Conservation (phyloP, 2,888 invertebrate genomes). For the Osedax frankpressi region DNA sequence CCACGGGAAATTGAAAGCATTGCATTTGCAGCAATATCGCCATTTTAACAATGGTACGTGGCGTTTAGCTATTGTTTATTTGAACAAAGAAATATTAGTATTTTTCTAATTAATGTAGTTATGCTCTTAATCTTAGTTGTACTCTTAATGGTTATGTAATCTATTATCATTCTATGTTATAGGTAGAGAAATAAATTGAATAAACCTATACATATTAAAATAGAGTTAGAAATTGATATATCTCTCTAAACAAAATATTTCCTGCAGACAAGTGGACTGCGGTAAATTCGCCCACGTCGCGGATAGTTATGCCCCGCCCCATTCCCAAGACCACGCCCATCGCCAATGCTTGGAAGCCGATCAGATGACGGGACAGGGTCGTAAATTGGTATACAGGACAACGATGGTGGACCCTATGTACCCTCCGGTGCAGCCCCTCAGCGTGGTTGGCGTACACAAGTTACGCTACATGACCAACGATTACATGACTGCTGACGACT, state of each 20-base stretch:
- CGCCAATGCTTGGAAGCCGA: slow-evolving; percentile 18
- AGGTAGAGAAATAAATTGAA: no score
- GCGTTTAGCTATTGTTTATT: no score
- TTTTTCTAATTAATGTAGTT: no score
- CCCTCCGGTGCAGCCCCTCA: slow-evolving; percentile 25
- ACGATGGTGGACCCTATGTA: slow-evolving; percentile 24
- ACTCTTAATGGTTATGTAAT: no score
- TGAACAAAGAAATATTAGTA: no score
- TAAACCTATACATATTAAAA: no score
- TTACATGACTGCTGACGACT: slow-evolving; percentile 29
- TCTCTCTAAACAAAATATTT: not conserved
- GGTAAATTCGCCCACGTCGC: slow-evolving; percentile 10
- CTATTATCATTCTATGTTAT: no score
- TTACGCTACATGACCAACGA: slow-evolving; percentile 29
- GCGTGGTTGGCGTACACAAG: slow-evolving; percentile 30
- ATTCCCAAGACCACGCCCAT: not conserved
- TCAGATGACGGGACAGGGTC: slow-evolving; percentile 13
- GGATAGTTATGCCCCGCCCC: not conserved
- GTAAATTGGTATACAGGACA: slow-evolving; percentile 19
- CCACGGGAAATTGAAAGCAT: no score
- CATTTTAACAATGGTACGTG: no score
- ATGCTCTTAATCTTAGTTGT: no score
- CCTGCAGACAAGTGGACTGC: slow-evolving; percentile 22
- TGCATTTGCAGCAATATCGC: no score
- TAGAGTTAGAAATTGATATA: no score